Evolutionary conservation across 1,140 invertebrate species (phyloP).

Genomic region (Aphelenchoides besseyi): DNA sequence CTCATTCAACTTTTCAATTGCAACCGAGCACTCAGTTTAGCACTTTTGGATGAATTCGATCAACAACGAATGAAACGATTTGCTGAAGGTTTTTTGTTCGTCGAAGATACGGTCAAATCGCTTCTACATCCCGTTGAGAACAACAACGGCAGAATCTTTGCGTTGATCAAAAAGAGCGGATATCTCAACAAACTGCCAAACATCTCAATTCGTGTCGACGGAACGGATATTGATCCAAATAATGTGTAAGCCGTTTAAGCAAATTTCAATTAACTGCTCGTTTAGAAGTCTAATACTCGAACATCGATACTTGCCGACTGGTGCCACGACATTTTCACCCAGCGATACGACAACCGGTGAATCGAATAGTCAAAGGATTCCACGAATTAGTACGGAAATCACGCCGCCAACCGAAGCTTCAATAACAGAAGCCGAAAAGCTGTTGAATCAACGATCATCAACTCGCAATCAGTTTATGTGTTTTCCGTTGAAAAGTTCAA

Average conservation of each 20-base stretch:
- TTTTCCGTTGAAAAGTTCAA: background rate
- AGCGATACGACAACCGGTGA: background rate
- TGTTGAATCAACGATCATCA: background rate
- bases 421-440: background rate
- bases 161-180: slow-evolving; percentile 24
- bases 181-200: slow-evolving; percentile 22
- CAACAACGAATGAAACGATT: slow-evolving; percentile 32
- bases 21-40: background rate
- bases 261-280: background rate
- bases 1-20: slow-evolving; percentile 18
- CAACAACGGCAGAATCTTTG: slow-evolving; percentile 17
- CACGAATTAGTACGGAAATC: background rate
- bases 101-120: slow-evolving; percentile 29
- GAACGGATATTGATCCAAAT: slow-evolving; percentile 18
- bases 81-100: slow-evolving; percentile 31
- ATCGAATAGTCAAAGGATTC: background rate
- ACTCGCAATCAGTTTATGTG: background rate
- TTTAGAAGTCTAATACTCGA: slow-evolving; percentile 28
- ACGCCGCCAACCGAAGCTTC: background rate
- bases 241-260: slow-evolving; percentile 20
- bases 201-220: slow-evolving; percentile 19
- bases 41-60: slow-evolving; percentile 29
- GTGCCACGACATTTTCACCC: slow-evolving; percentile 16
- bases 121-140: slow-evolving; percentile 15
- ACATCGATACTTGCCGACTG: slow-evolving; percentile 23